Base-by-base conservation (phyloP, 1,140 invertebrate species). In the Drosophila hydei region DNA sequence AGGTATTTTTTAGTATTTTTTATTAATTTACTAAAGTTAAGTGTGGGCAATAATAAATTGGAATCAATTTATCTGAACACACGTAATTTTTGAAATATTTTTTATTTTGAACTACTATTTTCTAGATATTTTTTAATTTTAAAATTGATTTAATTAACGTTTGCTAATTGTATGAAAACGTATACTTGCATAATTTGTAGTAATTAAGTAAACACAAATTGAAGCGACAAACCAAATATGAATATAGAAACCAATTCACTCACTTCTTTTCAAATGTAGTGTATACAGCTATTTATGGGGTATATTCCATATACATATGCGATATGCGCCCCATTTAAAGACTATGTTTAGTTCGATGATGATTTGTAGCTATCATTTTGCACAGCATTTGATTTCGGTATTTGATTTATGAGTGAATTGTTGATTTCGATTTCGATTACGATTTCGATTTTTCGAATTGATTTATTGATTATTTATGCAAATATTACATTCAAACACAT, bases 401-500 rank as follows among this genome's bases (percentile, higher is more conserved):
- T 47, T 23, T 75, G 51, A 72, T 72, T 81, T 87, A 81, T 78
- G 83, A 87, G 83, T 87, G 83, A 88, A 88, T 87, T 88, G 81
- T 83, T 87, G 61, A 75, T 80, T 80, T 42, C 38, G 72, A 77
- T 71, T 64, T 21, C 51, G 50, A 56, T 48, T 27, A 48, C 30
- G n/a, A 63, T 71, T 72, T 77, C 77, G 61, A 78, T 48, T 83
- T 71, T 87, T 76, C 75, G 64, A 88, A 78, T 83, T 88, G 61
- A 83, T 76, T 88, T 83, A 72, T 88, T 88, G 68, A 88, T 83
- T 87, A 88, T 79, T 87, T 88, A 87, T 83, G 83, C 83, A 87
- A 87, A 87, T 87, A 87, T 88, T 88, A 87, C 83, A 87, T 87
- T 89, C 54, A 79, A 89, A 84, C 85, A 88, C 84, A 89, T 89